Evolutionary conservation across 2,888 invertebrate genomes (phyloP).

Genomic region (Trissoscelio sp.): DNA sequence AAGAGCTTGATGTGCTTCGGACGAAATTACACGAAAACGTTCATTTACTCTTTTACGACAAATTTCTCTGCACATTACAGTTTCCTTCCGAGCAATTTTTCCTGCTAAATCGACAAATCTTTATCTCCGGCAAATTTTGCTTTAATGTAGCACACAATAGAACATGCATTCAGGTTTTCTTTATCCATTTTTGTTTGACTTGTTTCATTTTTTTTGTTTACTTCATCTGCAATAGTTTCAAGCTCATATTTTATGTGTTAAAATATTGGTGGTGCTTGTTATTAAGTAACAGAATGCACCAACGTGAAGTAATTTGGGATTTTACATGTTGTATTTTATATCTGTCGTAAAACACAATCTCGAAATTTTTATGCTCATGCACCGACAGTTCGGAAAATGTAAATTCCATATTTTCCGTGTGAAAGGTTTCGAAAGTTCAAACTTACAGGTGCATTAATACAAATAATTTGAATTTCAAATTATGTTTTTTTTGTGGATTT

Average conservation of each 20-base stretch:
- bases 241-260: background rate
- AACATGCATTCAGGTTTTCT: background rate
- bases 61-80: too few relatives aligned
- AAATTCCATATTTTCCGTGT: slow-evolving; percentile 3
- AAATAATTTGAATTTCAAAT: slow-evolving; percentile 10
- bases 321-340: slow-evolving; percentile 9
- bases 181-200: too few relatives aligned
- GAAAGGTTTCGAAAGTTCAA: slow-evolving; percentile 2
- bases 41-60: too few relatives aligned
- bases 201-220: background rate
- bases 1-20: too few relatives aligned
- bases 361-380: slow-evolving; percentile 13
- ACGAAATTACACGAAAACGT: too few relatives aligned
- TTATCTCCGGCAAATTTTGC: too few relatives aligned
- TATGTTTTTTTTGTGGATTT: too few relatives aligned
- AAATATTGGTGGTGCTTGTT: background rate
- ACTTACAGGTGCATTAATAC: background rate
- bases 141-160: too few relatives aligned
- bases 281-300: background rate
- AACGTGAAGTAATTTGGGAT: slow-evolving; percentile 1
- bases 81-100: too few relatives aligned
- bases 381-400: background rate
- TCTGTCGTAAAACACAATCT: slow-evolving; percentile 22
- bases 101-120: too few relatives aligned
- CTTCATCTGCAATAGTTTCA: background rate